Base-by-base conservation (phyloP, 1,140 invertebrate genomes). In the Campodea augens region DNA sequence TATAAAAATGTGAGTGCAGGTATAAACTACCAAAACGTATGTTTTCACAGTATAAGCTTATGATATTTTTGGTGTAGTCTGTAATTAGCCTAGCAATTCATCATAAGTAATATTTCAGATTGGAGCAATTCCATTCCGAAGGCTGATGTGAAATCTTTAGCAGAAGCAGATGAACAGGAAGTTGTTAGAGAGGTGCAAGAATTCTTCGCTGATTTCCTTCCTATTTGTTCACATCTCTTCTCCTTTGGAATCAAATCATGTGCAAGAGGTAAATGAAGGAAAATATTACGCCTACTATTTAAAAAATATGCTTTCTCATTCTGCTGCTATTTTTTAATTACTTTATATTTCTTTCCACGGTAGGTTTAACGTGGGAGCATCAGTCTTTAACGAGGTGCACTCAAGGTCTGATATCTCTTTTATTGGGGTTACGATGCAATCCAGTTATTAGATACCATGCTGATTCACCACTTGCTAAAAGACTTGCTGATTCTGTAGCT, bases 111-210 rank as follows among this genome's bases (percentile, higher is more conserved):
- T 50, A 71, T 56, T 63, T 32, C 51, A 90, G 87, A 97, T 75
- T 98, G 98, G 62, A 96, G 89, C 58, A 98, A 98, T 61, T 90
- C 95, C 15, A 86, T 98, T 53, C 83, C 90, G 41, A 95, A 95
- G 65, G 83, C 88, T 23, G 92, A 98, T 62, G 79, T 98, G 10
- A 98, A 98, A 67, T 72, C 78, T 15, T 59, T 98, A 46, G 95
- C 93, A 1, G 93, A 98, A 66, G 86, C 82, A 55, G 95, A 99
- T 68, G 92, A 98, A 59, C 84, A 93, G 60, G 93, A 98, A 72
- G 79, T 88, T 19, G 91, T 98, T 5, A 68, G 87, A 52, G 91
- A 96, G 68, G 78, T 97, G 1, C 77, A 92, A 60, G 91, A 97
- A 65, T 80, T 88, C 60, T 96, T 91, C 67, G 89, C 82, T 5